phyloP scores from a whole-genome alignment of 2,888 invertebrate species.

The Dynastes maya region DNA sequence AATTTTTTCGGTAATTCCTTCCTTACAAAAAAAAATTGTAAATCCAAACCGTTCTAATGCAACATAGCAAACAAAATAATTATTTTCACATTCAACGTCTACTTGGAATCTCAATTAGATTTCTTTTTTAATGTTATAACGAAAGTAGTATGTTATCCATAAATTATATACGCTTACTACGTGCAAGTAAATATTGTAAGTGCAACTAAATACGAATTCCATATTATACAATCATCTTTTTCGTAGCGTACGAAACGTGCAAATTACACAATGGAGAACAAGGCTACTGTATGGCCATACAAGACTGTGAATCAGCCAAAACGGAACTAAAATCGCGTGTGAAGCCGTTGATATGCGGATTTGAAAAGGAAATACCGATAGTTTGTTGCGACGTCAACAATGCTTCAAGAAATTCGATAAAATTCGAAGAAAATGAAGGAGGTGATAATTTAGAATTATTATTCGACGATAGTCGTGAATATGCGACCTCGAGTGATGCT shows the following conservation, averaged over 20 bases:
- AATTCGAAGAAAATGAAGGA: constrained; percentile 9
- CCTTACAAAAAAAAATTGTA: no score
- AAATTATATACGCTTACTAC: no score
- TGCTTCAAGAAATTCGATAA: not conserved
- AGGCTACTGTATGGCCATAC: constrained; percentile 33
- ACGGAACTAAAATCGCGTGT: constrained; percentile 20
- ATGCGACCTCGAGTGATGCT: not conserved
- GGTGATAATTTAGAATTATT: not conserved
- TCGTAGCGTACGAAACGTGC: constrained; percentile 25
- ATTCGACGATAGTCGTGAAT: not conserved
- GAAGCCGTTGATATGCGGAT: constrained; percentile 20
- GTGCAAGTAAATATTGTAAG: no score
- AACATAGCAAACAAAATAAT: no score
- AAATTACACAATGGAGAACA: constrained; percentile 23
- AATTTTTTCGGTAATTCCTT: no score
- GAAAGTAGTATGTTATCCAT: no score
- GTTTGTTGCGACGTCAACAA: constrained; percentile 20
- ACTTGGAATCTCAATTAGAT: no score
- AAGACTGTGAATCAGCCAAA: constrained; percentile 38
- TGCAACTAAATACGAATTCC: not conserved
- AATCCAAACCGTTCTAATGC: no score
- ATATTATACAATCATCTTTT: constrained; percentile 18
- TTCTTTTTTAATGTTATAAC: no score
- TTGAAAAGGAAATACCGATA: constrained; percentile 10
- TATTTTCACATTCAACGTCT: no score